Conservation (phyloP, 2,797 vertebrate species). For the Gallirallus australis region DNA sequence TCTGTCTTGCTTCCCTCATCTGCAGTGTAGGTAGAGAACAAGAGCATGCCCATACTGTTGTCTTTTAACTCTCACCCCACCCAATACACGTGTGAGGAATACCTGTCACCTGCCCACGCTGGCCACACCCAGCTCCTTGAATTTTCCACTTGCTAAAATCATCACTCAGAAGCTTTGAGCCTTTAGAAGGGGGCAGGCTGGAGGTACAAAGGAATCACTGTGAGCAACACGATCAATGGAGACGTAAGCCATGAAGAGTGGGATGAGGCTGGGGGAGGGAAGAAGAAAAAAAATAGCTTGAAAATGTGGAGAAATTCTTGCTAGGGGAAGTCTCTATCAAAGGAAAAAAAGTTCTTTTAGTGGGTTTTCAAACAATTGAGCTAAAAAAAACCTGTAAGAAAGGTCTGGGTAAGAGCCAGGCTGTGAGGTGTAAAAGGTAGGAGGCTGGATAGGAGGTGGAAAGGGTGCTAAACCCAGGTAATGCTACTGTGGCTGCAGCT, state of each 20-base stretch:
- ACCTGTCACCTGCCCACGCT: not conserved
- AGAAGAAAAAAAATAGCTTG: not conserved
- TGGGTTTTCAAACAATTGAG: not conserved
- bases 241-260: not conserved
- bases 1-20: not conserved
- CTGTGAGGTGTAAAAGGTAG: not conserved
- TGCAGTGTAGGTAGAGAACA: not conserved
- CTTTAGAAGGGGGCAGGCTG: not conserved
- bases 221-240: not conserved
- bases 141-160: not conserved
- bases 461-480: not conserved
- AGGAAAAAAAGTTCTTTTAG: not conserved
- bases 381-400: not conserved
- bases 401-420: not conserved
- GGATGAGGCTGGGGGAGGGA: not conserved
- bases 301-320: not conserved
- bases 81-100: not conserved
- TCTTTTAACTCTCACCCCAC: not conserved
- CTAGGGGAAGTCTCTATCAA: not conserved
- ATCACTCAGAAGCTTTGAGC: not conserved
- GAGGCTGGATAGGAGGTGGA: not conserved
- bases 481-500: not conserved
- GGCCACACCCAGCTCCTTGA: not conserved
- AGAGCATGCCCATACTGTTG: not conserved
- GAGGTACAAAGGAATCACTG: not conserved